Evolutionary conservation across 1,140 invertebrate species (phyloP), one percentile per base, ranked within the genome.

Genomic region (Hyposmocoma kahamanoa): DNA sequence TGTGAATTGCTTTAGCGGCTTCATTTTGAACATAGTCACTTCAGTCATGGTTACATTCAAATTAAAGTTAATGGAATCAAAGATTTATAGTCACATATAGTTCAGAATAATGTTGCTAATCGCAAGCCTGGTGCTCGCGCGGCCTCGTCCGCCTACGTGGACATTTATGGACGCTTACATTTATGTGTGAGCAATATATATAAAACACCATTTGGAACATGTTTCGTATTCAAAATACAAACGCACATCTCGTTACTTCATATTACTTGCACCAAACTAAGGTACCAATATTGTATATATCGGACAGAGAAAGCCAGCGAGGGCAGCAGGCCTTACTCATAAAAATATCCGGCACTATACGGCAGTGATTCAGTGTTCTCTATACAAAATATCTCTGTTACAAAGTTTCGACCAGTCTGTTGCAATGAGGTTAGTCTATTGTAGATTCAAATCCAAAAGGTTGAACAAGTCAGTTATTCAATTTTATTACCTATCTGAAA

Each of bases 391-490:
- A 83, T 83, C 67, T 81, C 68, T 67, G 62, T 73, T 81, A 83
- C 67, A 81, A 78, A 80, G 60, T 80, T 78, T 77, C 75, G 66
- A 72, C 64, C 81, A 84, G 81, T 84, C 81, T 83, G 78, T 82
- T 84, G 72, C 76, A 62, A 73, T 84, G 76, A 84, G 81, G 76
- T 84, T 84, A 72, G 62, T 75, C 74, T 82, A 81, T 84, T 83
- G 77, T 83, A 84, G 79, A 84, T 83, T 84, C 81, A 84, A 84
- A 84, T 84, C 81, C 81, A 84, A 84, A 83, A 73, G 67, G 74
- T 83, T 80, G 69, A 79, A 79, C 74, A 63, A 82, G 71, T 84
- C 73, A 73, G 51, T 67, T 67, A 67, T 74, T 69, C 57, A 75
- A 69, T 82, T 76, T 41, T 72, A 69, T 77, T 79, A 78, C 76